A percentile compares a stretch with the other conserved stretches of the same genome.
Evolutionary conservation across 92 coral and sea anemone species (phyloP).

Genomic region (Heteractis magnifica): DNA sequence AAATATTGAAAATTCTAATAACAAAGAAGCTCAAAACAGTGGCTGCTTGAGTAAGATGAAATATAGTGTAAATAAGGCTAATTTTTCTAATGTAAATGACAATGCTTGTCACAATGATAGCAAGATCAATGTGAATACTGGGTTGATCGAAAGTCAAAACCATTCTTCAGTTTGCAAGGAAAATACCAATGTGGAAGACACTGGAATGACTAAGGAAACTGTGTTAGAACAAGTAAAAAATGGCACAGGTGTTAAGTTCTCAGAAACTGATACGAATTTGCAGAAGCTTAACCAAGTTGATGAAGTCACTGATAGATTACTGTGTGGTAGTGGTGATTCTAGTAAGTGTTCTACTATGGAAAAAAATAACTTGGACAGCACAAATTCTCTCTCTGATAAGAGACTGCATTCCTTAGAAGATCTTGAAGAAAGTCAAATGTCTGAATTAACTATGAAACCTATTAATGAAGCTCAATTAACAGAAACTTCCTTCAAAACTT

Average conservation of each 20-base stretch:
- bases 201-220: not conserved
- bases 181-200: not conserved
- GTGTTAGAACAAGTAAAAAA: not conserved
- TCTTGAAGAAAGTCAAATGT: not conserved
- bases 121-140: not conserved
- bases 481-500: not conserved
- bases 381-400: not conserved
- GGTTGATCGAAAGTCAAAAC: not conserved
- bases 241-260: not conserved
- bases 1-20: conserved; percentile 1
- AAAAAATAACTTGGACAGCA: not conserved
- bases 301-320: too few relatives aligned
- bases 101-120: not conserved
- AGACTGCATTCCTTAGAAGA: not conserved
- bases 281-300: not conserved
- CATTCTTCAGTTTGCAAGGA: not conserved
- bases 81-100: conserved; percentile 4
- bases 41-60: too few relatives aligned
- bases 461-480: not conserved
- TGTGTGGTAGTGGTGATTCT: not conserved
- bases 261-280: not conserved
- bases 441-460: not conserved
- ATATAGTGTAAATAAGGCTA: not conserved
- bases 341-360: not conserved
- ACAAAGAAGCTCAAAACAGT: not conserved